A percentile compares a stretch with the other conserved stretches of the same genome.
Evolutionary conservation across 2,888 invertebrate species (phyloP).

Genomic region (Dioctria rufipes): DNA sequence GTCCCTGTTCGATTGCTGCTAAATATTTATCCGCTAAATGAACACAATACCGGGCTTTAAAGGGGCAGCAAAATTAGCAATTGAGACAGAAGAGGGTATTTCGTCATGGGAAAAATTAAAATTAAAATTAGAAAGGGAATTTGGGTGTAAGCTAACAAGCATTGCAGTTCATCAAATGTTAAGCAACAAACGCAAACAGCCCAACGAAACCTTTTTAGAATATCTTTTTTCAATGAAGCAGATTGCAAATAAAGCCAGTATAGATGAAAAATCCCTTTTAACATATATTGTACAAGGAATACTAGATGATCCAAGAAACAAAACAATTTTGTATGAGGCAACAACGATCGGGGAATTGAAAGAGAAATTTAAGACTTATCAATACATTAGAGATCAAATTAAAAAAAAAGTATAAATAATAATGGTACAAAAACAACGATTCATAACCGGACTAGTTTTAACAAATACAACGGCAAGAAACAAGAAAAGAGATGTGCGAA

Average conservation of each 20-base stretch:
- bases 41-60: no score
- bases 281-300: slow-evolving; percentile 53
- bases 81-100: slow-evolving; percentile 23
- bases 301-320: slow-evolving; percentile 47
- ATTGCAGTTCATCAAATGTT: slow-evolving; percentile 53
- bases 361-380: slow-evolving; percentile 21
- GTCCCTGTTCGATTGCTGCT: no score
- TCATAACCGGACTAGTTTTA: not conserved
- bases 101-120: slow-evolving; percentile 34
- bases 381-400: not conserved
- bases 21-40: no score
- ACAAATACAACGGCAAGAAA: not conserved
- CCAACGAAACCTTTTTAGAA: slow-evolving; percentile 47
- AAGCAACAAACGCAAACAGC: slow-evolving; percentile 42
- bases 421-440: not conserved
- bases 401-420: not conserved
- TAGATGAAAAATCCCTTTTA: slow-evolving; percentile 55
- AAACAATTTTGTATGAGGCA: slow-evolving; percentile 47
- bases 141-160: slow-evolving; percentile 33
- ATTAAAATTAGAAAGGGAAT: slow-evolving; percentile 47
- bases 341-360: not conserved
- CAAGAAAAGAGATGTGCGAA: slow-evolving; percentile 36
- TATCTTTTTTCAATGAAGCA: slow-evolving; percentile 56
- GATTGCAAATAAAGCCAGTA: slow-evolving; percentile 49
- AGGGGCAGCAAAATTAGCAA: slow-evolving; percentile 50